Percentiles rank a stretch among this genome's conserved stretches.
Evolutionary conservation across 2,888 invertebrate species (phyloP).

Genomic region (Cheilosia scutellata): DNA sequence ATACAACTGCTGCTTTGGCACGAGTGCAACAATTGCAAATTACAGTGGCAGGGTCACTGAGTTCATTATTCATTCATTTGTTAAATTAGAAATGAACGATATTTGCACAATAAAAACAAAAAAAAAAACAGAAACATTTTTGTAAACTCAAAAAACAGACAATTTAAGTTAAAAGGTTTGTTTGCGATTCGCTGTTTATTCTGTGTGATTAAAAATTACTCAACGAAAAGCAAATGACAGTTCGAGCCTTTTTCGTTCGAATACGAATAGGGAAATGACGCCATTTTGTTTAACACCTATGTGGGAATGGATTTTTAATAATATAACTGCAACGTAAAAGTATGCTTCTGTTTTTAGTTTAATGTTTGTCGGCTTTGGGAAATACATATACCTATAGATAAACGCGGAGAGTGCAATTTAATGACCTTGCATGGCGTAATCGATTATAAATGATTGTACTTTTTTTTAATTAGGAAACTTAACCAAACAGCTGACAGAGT

Average conservation of each 20-base stretch:
- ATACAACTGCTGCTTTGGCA: constrained; percentile 60
- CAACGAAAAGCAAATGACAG: constrained; percentile 1
- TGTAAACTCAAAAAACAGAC: constrained; percentile 6
- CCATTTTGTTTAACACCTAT: constrained; percentile 48
- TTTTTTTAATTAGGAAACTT: neutral
- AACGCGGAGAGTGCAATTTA: constrained; percentile 19
- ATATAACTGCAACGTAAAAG: constrained; percentile 35
- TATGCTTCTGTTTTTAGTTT: constrained; percentile 11
- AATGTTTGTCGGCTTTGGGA: constrained; percentile 11
- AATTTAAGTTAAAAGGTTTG: constrained; percentile 27
- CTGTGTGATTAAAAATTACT: neutral
- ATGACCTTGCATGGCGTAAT: constrained; percentile 30
- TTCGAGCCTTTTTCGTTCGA: neutral
- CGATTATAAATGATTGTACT: neutral
- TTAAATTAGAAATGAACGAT: constrained; percentile 70
- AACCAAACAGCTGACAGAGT: neutral
- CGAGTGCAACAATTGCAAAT: constrained; percentile 70
- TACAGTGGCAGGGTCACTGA: constrained; percentile 71
- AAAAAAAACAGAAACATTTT: constrained; percentile 4
- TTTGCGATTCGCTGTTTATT: constrained; percentile 5
- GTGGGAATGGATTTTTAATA: constrained; percentile 37
- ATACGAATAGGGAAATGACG: constrained; percentile 50
- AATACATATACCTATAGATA: neutral
- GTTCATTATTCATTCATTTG: constrained; percentile 75
- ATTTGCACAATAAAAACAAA: constrained; percentile 2